Base-by-base conservation (phyloP, 1,140 invertebrate genomes). In the Sycophila sp. region DNA sequence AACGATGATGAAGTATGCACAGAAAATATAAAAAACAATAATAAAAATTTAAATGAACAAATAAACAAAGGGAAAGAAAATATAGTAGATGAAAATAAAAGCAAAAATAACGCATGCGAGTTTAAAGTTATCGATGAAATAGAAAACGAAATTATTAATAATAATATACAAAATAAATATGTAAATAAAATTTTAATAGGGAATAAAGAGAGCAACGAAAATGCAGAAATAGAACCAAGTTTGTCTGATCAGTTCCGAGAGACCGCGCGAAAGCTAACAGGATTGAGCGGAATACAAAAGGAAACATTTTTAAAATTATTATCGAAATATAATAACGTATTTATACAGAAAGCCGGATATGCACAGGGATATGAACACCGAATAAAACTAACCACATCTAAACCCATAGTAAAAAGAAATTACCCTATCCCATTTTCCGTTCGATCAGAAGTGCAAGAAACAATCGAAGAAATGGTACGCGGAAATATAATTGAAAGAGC, bases 401-500 rank as follows among this genome's bases (percentile, higher is more conserved):
- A n/a, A n/a, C n/a, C n/a, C n/a, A n/a, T n/a, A n/a, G n/a, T n/a
- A 26, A 51, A 24, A 51, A 51, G 15, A 26, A 24, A 5, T 24
- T 77, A 78, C 55, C 74, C 75, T 4, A 64, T 78, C 11, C 73
- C 75, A 3, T 56, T 68, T 2, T 15, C 17, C 36, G 10, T 72
- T 15, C 11, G 69, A 15, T 7, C 32, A 15, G 66, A 40, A 13
- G 73, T 72, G 0, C 47, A 66, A 10, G 17, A 55, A 26, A 26
- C 53, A 30, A 60, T 78, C 2, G 11, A 64, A 0, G 28, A 59
- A 32, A 74, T 77, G 71, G 32, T 78, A 8, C 15, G 63, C 2
- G 19, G 59, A 3, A 56, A 69, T 1, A 75, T 80, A 8, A 74
- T 79, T 2, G 75, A 76, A 42, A 34, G 76, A 4, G 65, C 74